Percentiles rank a stretch among this genome's conserved stretches.
These are phyloP conservation scores for Camptogramma bilineatum DNA, from an alignment of 2,888 invertebrate genomes.

Conservation along the genomic window DNA sequence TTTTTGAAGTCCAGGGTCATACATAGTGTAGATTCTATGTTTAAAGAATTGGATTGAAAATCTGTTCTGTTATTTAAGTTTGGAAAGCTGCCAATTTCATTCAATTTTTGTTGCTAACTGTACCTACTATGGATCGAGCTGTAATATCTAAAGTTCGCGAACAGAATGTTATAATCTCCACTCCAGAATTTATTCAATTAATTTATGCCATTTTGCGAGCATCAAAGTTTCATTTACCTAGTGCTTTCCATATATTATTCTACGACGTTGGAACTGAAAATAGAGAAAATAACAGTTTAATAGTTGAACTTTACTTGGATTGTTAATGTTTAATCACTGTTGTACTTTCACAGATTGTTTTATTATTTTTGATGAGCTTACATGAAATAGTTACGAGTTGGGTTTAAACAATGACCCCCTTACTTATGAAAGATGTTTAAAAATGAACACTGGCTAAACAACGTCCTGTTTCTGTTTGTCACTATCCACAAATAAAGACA, in stretches of 20 bases:
- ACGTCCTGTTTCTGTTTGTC: too few species aligned
- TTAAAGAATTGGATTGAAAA: neutral
- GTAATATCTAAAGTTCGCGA: conserved; percentile 17
- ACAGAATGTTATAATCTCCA: conserved; percentile 19
- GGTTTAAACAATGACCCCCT: too few species aligned
- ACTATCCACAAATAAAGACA: too few species aligned
- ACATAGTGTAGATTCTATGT: too few species aligned
- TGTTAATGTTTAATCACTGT: neutral
- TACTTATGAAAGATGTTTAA: too few species aligned
- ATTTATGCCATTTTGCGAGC: conserved; percentile 22
- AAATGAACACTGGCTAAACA: too few species aligned
- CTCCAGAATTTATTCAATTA: conserved; percentile 27
- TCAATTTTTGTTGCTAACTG: neutral
- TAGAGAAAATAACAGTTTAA: neutral
- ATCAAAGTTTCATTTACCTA: conserved; percentile 15
- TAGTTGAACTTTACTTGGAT: neutral
- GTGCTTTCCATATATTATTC: neutral
- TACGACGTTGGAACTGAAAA: neutral
- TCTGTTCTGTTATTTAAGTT: neutral
- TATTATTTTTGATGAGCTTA: neutral
- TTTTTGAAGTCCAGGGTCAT: too few species aligned
- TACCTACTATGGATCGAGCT: conserved; percentile 4
- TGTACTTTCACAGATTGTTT: neutral
- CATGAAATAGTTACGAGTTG: too few species aligned
- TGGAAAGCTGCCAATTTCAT: neutral